phyloP scores from a whole-genome alignment of 64 coral and sea anemone genomes.

The Exaiptasia diaphana region DNA sequence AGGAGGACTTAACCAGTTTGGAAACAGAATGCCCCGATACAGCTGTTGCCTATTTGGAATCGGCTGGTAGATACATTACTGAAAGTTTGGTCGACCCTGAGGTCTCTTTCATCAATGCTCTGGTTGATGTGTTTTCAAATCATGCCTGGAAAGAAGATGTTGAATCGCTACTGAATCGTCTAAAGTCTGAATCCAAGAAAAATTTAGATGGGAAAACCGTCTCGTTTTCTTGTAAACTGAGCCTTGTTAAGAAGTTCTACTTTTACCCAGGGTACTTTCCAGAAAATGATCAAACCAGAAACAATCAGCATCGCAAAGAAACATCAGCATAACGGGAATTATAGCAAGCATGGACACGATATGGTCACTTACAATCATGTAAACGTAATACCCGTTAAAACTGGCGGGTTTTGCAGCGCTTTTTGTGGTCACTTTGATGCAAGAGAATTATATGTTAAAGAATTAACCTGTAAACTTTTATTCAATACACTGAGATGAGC shows the following conservation, averaged over 20 bases:
- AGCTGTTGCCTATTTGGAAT: neutral
- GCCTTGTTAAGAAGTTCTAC: constrained; percentile 61
- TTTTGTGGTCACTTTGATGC: no score
- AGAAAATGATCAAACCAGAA: no score
- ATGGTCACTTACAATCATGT: no score
- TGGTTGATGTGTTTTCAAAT: constrained; percentile 30
- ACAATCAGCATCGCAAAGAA: no score
- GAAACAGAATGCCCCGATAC: neutral
- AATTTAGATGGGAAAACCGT: neutral
- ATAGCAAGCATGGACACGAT: no score
- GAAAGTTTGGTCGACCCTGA: neutral
- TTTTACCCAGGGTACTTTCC: constrained; percentile 56
- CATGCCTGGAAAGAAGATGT: constrained; percentile 41
- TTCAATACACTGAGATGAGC: no score
- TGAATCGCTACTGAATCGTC: neutral
- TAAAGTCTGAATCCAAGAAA: constrained; percentile 18
- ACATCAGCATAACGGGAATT: no score
- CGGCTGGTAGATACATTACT: neutral
- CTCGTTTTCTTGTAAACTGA: constrained; percentile 29
- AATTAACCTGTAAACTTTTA: no score
- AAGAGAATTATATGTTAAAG: no score
- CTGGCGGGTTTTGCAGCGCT: no score
- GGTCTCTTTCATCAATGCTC: neutral
- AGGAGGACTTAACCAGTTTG: neutral
- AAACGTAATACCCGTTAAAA: no score